Base-by-base conservation (phyloP, 2,888 invertebrate species). In the Tigriopus californicus region DNA sequence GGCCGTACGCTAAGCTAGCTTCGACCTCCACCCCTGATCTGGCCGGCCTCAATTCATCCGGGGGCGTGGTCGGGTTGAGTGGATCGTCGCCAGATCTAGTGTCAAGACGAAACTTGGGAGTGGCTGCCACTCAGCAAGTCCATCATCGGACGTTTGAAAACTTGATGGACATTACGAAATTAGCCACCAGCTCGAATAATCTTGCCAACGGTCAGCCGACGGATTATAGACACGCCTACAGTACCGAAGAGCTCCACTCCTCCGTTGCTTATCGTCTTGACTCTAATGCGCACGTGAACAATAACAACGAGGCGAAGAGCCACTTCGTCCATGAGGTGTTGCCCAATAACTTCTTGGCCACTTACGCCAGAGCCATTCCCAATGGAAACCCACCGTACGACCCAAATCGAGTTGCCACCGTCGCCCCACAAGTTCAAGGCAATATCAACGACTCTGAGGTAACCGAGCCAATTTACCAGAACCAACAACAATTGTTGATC, bases 11-110 rank as follows among this genome's bases (percentile, higher is more conserved):
- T 11, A 68, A 67, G 18, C 61, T 58, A 20, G 25, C 60, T 20
- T 46, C 46, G 18, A 57, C 47, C 44, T 57, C 56, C 8, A 87
- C 87, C 0, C 87, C 88, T 0, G 88, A 88, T 69, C 70, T 89
- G 60, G 86, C 87, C 0, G 22, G 15, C 11, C 18, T 44, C 15
- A 18, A n/a, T 44, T 15, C 15, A 15, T 20, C 20, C 10, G 15
- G 44, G 13, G 13, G 15, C 40, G 47, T 40, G 18, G 44, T 48
- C 18, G 46, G 56, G 41, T 60, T 64, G 40, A 60, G 62, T 1
- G 84, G 84, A 0, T 84, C 84, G 0, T 84, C 83, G 66, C 84
- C 84, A 0, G 84, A 85, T 69, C 70, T 85, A 62, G 83, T 85
- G 1, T 84, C 85, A 0, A 80, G 82, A 12, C 76, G 82, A 60